phyloP scores from a whole-genome alignment of 2,797 vertebrate species.

The Hippopotamyrus pictus region DNA sequence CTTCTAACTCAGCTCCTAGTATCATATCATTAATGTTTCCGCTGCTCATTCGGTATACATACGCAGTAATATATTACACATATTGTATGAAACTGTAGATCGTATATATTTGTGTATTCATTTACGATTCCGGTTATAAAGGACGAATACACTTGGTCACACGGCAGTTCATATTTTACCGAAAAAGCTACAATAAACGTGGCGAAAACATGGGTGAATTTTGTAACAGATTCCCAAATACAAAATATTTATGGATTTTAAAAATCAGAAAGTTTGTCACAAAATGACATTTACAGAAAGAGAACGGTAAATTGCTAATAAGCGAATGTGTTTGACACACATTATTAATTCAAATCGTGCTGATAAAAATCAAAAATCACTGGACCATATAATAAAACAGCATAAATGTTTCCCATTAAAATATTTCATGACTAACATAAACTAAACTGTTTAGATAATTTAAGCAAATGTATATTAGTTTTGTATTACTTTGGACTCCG shows the following conservation, averaged over 20 bases:
- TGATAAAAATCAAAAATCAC: background rate
- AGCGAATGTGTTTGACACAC: background rate
- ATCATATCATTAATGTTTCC: background rate
- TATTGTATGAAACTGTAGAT: background rate
- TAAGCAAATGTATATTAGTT: background rate
- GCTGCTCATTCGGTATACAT: background rate
- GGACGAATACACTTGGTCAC: background rate
- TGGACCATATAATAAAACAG: background rate
- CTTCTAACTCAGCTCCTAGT: background rate
- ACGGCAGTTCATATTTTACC: background rate
- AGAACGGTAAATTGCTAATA: background rate
- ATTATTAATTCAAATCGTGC: background rate
- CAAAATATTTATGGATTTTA: background rate
- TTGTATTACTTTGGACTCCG: background rate
- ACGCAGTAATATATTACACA: background rate
- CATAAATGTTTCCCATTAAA: background rate
- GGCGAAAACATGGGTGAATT: background rate
- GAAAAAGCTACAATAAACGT: background rate
- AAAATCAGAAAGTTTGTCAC: background rate
- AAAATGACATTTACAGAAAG: background rate
- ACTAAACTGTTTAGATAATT: background rate
- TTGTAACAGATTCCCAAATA: background rate
- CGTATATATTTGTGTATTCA: background rate
- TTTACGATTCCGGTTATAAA: background rate
- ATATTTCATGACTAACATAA: background rate